Evolutionary conservation across 1,140 invertebrate species (phyloP), one percentile per base, ranked within the genome.

Genomic region (Ylistrum balloti): DNA sequence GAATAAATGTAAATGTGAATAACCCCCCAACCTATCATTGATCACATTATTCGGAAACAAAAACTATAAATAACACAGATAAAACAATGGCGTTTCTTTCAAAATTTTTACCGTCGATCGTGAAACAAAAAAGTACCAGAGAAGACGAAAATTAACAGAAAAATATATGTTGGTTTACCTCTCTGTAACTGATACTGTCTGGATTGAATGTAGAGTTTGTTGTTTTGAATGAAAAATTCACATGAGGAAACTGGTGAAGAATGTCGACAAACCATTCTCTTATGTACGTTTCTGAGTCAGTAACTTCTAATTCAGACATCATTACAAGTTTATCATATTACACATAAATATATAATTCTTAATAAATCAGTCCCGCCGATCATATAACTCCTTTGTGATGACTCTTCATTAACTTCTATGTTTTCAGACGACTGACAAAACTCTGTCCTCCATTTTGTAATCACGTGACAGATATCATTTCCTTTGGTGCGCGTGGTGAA

Each of bases 141-240:
- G 10, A 45, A 13, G 41, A 45, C 20, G 0, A 13, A 45, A 1
- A 45, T 45, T 0, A 15, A 45, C 17, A 45, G 10, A 13, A 1
- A 45, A 45, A 45, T 38, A 38, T 45, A 45, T 17, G 17, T 13
- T 45, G 0, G 10, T 91, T 92, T 95, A 98, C 98, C 98, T 99
- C 98, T 93, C 98, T 97, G 96, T 99, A 99, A 93, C 98, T 97
- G 93, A 98, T 97, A 94, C 98, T 98, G 93, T 98, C 97, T 41
- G 98, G 98, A 95, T 98, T 97, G 96, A 99, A 99, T 89, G 98
- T 98, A 94, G 97, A 98, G 96, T 99, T 99, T 95, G 98, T 98
- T 91, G 97, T 97, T 96, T 98, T 97, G 93, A 99, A 97, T 92
- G 98, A 98, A 94, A 99, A 98, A 92, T 97, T 95, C 48, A 97